phyloP scores from a whole-genome alignment of 2,113 vertebrate genomes.

The Hydrochoerus hydrochaeris region DNA sequence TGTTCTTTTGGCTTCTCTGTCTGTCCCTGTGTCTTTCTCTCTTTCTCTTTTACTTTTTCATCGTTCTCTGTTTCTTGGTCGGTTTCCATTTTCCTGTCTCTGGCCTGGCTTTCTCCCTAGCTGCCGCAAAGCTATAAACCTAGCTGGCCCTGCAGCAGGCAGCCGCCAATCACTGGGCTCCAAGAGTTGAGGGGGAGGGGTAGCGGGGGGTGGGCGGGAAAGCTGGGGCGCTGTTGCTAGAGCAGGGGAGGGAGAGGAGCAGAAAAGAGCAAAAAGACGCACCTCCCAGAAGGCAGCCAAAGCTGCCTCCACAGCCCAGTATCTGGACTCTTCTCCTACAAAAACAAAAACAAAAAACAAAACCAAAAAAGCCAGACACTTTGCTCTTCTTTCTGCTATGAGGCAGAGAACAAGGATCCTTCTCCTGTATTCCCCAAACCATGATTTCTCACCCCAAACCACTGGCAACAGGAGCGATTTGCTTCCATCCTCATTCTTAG shows the following conservation, averaged over 20 bases:
- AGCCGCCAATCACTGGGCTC: slow-evolving; percentile 78
- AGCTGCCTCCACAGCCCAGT: neutral
- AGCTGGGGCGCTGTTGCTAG: slow-evolving; percentile 66
- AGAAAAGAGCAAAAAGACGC: slow-evolving; percentile 55
- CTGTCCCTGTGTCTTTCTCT: neutral
- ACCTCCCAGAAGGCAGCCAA: slow-evolving; percentile 37
- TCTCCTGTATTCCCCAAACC: neutral
- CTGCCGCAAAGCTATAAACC: slow-evolving; percentile 80
- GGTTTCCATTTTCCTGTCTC: slow-evolving; percentile 76
- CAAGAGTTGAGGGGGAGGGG: slow-evolving; percentile 64
- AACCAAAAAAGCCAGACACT: neutral
- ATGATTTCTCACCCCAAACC: slow-evolving; percentile 18
- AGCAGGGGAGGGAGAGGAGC: slow-evolving; percentile 28
- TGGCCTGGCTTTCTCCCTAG: slow-evolving; percentile 71
- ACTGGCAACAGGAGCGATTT: neutral
- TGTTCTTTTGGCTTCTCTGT: slow-evolving; percentile 22
- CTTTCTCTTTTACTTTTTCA: slow-evolving; percentile 8
- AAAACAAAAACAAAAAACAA: neutral
- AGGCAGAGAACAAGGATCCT: neutral
- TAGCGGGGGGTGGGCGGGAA: slow-evolving; percentile 41
- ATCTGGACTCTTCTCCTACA: neutral
- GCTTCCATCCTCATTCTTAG: slow-evolving; percentile 5
- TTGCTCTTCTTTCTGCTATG: neutral
- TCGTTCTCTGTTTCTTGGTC: slow-evolving; percentile 63
- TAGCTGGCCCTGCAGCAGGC: slow-evolving; percentile 78